These are phyloP conservation scores for Anguilla obscura DNA, from an alignment of 2,797 vertebrate genomes.

Conservation along the genomic window DNA sequence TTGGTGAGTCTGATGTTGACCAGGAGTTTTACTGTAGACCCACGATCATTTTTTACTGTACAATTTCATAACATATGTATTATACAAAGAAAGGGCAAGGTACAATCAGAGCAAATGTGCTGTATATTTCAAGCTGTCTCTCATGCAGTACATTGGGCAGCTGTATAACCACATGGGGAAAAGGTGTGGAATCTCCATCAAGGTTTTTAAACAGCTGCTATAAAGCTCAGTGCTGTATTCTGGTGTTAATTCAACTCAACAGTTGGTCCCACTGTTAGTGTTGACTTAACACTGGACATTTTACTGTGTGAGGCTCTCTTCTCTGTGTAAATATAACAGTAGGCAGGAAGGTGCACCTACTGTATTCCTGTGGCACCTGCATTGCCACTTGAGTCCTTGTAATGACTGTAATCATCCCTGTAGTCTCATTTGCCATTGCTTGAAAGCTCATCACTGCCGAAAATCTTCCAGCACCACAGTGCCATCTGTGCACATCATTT, in stretches of 20 bases:
- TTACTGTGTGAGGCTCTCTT: not conserved
- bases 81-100: not conserved
- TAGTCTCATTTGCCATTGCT: not conserved
- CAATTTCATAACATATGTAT: not conserved
- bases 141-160: not conserved
- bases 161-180: not conserved
- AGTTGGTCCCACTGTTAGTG: no score
- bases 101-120: not conserved
- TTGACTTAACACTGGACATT: no score
- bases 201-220: not conserved
- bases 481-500: constrained; percentile 45
- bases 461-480: constrained; percentile 4
- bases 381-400: not conserved
- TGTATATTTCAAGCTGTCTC: not conserved
- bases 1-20: not conserved
- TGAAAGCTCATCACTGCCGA: not conserved
- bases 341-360: not conserved
- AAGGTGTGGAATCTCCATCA: not conserved
- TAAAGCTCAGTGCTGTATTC: not conserved
- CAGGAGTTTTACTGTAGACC: not conserved
- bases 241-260: no score
- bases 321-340: not conserved
- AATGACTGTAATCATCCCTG: not conserved
- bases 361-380: not conserved
- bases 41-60: no score